Evolutionary conservation across 2,797 vertebrate species (phyloP), one percentile per base, ranked within the genome.

Genomic region (Myiotriccus ornatus): DNA sequence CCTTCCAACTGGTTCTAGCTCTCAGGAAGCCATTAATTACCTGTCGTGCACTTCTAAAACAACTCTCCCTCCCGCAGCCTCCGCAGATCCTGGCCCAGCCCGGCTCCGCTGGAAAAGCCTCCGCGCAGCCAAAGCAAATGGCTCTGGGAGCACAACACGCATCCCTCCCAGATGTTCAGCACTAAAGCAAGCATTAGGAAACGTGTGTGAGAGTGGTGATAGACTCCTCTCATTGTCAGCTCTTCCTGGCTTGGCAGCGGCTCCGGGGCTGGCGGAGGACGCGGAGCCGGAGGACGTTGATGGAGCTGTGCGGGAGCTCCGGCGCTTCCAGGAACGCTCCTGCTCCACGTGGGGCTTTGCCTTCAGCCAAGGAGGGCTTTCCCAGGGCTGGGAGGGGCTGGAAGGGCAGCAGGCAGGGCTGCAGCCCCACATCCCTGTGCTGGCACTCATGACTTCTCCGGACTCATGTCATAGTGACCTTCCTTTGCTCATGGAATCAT

Each of bases 1-100:
- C 67, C 52, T 62, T 81, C 50, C 84, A 73, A 34, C 74, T 12
- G 44, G 52, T 84, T 67, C 47, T 41, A 14, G 56, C 34, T 53
- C 76, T 77, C 78, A 44, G 78, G 88, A 93, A 93, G 90, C 90
- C 35, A 75, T 47, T 93, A 93, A 91, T 94, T 65, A 53, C 81
- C 64, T 56, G 46, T 62, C 73, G 68, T 21, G 25, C 9, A 8
- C 87, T 84, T 64, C 30, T 62, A n/a, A 56, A 80, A 52, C 71
- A 80, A 28, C 64, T 69, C 75, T 30, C 43, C 74, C 69, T 39
- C 74, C 59, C 39, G 37, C 90, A 83, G 10, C 20, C 93, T 65
- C 53, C 0, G 14, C 63, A n/a, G 46, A 68, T 46, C 75, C 35
- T 25, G 85, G 83, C 81, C 86, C 90, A 68, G 62, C 62, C 41